phyloP scores from a whole-genome alignment of 2,113 vertebrate species.

The Nannobrachium achirus region DNA sequence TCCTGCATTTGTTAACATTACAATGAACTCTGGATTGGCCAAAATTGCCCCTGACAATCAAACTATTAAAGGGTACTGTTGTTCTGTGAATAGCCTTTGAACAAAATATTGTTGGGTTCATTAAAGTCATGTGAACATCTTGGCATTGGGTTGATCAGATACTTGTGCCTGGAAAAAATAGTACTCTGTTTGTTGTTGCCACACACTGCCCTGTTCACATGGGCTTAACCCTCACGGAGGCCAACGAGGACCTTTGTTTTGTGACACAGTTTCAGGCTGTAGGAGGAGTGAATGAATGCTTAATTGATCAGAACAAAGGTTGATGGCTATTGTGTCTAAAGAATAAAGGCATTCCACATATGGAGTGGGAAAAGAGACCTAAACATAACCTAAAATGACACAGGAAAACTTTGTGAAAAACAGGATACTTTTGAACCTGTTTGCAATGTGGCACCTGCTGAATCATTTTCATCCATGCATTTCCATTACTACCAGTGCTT shows the following conservation, averaged over 20 bases:
- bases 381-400: constrained; percentile 10
- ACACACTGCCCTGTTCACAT: constrained; percentile 60
- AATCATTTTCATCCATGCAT: too few relatives aligned
- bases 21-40: neutral
- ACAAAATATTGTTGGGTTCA: constrained; percentile 32
- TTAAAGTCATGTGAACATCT: constrained; percentile 64
- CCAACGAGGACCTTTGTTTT: constrained; percentile 76
- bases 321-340: constrained; percentile 35
- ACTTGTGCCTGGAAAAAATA: constrained; percentile 59
- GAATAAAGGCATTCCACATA: constrained; percentile 38
- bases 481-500: too few relatives aligned
- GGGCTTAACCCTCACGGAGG: constrained; percentile 48
- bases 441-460: too few relatives aligned
- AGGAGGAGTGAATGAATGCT: constrained; percentile 65
- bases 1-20: too few relatives aligned
- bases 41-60: constrained; percentile 10
- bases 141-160: constrained; percentile 53
- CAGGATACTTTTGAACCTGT: neutral
- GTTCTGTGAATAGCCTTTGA: constrained; percentile 29
- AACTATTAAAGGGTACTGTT: constrained; percentile 11
- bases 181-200: constrained; percentile 62
- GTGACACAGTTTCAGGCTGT: constrained; percentile 73
- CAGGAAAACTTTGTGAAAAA: constrained; percentile 25
- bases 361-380: constrained; percentile 13
- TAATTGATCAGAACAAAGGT: constrained; percentile 72